Evolutionary conservation across 2,888 invertebrate genomes (phyloP).

Genomic region (Tiliacea aurago): DNA sequence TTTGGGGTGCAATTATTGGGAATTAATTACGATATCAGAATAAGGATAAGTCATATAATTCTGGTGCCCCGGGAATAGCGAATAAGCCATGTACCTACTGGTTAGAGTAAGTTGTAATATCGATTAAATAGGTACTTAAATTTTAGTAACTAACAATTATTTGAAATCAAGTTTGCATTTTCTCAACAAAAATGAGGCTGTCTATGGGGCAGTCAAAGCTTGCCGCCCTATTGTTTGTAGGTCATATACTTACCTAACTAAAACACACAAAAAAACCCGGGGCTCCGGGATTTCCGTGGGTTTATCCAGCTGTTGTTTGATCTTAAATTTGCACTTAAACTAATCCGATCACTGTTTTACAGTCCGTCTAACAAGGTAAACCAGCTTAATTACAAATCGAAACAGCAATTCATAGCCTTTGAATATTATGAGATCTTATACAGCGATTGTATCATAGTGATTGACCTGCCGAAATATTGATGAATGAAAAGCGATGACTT

Average conservation of each 20-base stretch:
- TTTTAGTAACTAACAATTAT: neutral
- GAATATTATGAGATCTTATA: neutral
- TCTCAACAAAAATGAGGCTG: neutral
- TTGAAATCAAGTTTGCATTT: neutral
- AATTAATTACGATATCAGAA: neutral
- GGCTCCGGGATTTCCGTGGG: neutral
- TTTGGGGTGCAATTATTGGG: neutral
- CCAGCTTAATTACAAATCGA: neutral
- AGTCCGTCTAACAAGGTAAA: neutral
- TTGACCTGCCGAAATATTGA: neutral
- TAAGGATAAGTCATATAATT: neutral
- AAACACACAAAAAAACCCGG: neutral
- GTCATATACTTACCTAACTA: neutral
- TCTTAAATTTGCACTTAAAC: neutral
- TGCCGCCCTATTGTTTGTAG: too few relatives aligned
- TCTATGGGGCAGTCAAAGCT: neutral
- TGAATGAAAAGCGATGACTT: conserved; percentile 9
- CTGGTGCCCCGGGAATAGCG: neutral
- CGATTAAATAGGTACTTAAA: neutral
- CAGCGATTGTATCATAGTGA: neutral
- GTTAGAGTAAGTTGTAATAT: neutral
- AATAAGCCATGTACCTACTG: neutral
- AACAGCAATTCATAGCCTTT: neutral
- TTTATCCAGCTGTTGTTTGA: neutral
- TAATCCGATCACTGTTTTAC: conserved; percentile 3